Evolutionary conservation across 2,797 vertebrate genomes (phyloP).

Genomic region (Semaprochilodus insignis): DNA sequence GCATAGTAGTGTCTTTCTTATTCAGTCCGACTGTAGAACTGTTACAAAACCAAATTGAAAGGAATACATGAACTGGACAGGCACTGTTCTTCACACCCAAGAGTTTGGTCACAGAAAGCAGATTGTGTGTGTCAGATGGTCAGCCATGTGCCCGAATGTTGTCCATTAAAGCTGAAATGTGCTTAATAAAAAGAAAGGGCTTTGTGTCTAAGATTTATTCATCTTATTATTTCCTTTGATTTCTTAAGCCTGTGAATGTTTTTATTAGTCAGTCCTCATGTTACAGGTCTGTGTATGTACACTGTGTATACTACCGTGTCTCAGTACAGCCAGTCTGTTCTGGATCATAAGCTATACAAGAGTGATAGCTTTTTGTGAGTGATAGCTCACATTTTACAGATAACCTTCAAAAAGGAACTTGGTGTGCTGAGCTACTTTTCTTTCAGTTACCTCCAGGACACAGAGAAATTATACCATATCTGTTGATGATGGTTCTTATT

Average conservation of each 20-base stretch:
- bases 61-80: too few relatives aligned
- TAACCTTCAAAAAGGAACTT: constrained; percentile 24
- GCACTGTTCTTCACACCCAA: too few relatives aligned
- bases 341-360: constrained; percentile 26
- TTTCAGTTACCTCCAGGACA: constrained; percentile 28
- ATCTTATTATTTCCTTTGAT: not conserved
- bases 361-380: too few relatives aligned
- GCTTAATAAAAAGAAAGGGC: too few relatives aligned
- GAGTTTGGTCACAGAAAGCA: not conserved
- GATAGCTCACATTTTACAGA: constrained; percentile 21
- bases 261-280: not conserved
- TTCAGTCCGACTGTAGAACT: too few relatives aligned
- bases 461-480: constrained; percentile 32
- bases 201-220: not conserved
- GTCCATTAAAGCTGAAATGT: not conserved
- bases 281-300: not conserved
- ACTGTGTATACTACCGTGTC: not conserved
- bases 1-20: too few relatives aligned
- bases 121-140: not conserved
- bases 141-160: not conserved
- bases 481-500: constrained; percentile 18
- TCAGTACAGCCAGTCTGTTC: constrained; percentile 13
- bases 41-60: too few relatives aligned
- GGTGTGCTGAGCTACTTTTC: constrained; percentile 28
- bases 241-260: not conserved